Conservation (phyloP, 1,140 invertebrate species). For the Episyrphus balteatus region DNA sequence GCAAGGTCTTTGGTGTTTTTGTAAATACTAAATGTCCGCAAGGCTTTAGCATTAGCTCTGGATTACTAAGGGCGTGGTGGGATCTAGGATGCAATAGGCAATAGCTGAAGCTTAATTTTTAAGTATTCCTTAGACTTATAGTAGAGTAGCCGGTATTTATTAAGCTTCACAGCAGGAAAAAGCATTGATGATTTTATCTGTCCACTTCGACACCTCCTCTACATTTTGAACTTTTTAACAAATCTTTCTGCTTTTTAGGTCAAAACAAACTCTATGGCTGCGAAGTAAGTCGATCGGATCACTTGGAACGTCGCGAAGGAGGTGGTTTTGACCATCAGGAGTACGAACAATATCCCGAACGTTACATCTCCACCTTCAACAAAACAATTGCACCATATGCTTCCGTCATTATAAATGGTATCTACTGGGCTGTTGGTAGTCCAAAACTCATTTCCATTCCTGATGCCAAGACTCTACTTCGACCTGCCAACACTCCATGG, state of each 20-base stretch:
- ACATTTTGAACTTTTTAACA: too few species aligned
- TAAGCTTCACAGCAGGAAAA: too few species aligned
- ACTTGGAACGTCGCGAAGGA: constrained; percentile 83
- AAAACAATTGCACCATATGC: constrained; percentile 97
- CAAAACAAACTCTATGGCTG: constrained; percentile 91
- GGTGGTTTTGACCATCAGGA: constrained; percentile 84
- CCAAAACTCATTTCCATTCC: constrained; percentile 94
- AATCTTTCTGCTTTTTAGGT: constrained; percentile 44
- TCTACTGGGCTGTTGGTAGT: constrained; percentile 96
- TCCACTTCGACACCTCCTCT: too few species aligned
- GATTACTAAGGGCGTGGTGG: too few species aligned
- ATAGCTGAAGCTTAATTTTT: too few species aligned
- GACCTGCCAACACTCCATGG: constrained; percentile 84
- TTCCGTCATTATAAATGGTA: constrained; percentile 93
- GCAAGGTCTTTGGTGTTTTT: too few species aligned
- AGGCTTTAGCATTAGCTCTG: too few species aligned
- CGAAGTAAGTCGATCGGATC: constrained; percentile 84
- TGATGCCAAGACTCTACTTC: constrained; percentile 88
- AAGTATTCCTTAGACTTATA: too few species aligned
- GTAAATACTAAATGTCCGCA: too few species aligned
- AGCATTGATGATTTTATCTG: too few species aligned
- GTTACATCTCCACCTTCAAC: constrained; percentile 92
- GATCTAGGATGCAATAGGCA: too few species aligned
- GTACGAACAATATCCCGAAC: constrained; percentile 84
- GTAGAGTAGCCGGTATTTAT: too few species aligned